Evolutionary conservation across 2,797 vertebrate species (phyloP), one percentile per base, ranked within the genome.

Genomic region (Chloroceryle amazona): DNA sequence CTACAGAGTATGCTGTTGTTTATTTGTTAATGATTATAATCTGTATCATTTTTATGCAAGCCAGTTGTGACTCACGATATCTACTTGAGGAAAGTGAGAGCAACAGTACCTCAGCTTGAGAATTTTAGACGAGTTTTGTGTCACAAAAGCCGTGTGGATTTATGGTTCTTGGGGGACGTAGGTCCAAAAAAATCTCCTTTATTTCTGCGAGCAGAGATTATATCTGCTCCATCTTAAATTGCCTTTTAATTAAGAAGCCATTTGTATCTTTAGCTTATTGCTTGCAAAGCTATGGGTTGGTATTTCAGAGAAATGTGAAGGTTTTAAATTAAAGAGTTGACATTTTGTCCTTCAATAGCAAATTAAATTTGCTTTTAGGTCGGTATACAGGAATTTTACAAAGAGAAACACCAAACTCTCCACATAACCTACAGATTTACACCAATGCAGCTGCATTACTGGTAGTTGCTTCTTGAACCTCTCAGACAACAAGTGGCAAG

Each of bases 1-100:
- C 37, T 61, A 9, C 5, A 3, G 22, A 78, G 22, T 71, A 44
- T 3, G 0, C 9, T 86, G 15, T 11, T 0, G 23, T 73, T 63
- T 71, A 31, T 82, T 71, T 81, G 31, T 90, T 90, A 71, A 29
- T 51, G 3, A 22, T 47, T 37, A 60, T 67, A 60, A 13, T 22
- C 18, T 67, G 1, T 21, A 55, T 62, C 6, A 47, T 63, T 11
- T 85, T 90, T 83, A 41, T 70, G n/a, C 41, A 84, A 93, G 28
- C 10, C 10, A 31, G 5, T 33, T 68, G 26, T n/a, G 26, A 23
- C 42, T 55, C 28, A 28, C 26, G 83, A 60, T 41, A 92, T 92
- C 83, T 42, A 49, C 41, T 41, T 51, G 23, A 61, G 19, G 65
- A 35, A 68, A n/a, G 20, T 61, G 57, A 68, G 29, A 31, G 21